These are phyloP conservation scores for Drosophila miranda DNA, from an alignment of 1,140 invertebrate genomes.

Conservation along the genomic window DNA sequence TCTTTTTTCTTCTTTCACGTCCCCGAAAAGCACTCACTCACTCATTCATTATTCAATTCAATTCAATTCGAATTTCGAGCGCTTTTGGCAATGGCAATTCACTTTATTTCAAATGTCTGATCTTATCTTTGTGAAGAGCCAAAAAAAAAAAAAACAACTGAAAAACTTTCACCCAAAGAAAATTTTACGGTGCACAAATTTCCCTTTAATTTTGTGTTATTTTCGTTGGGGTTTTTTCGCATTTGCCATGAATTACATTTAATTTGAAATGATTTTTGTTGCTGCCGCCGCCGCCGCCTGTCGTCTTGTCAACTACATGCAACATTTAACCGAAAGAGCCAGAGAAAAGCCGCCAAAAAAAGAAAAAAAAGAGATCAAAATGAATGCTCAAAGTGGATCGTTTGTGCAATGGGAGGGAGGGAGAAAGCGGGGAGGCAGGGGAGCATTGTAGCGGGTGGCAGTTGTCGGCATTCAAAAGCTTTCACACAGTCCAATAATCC, in stretches of 20 bases:
- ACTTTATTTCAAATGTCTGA: conserved; percentile 50
- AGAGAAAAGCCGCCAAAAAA: conserved; percentile 23
- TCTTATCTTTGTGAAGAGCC: conserved; percentile 41
- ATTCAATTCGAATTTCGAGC: conserved; percentile 28
- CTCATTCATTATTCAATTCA: conserved; percentile 39
- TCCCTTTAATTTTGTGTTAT: conserved; percentile 55
- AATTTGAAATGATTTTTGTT: conserved; percentile 53
- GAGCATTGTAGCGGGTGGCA: not conserved
- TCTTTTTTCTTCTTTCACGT: conserved; percentile 8
- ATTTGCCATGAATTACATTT: conserved; percentile 60
- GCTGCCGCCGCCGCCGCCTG: conserved; percentile 30
- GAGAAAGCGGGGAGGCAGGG: conserved; percentile 12
- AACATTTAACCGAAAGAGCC: conserved; percentile 60
- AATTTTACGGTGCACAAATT: conserved; percentile 45
- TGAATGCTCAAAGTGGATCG: conserved; percentile 32
- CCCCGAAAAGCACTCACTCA: not conserved
- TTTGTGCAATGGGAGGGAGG: not conserved
- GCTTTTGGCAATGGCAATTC: conserved; percentile 49
- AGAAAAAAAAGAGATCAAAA: conserved; percentile 48
- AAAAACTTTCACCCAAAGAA: conserved; percentile 51
- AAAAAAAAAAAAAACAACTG: not conserved
- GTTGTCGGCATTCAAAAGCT: conserved; percentile 46
- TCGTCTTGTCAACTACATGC: conserved; percentile 73
- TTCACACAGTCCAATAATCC: conserved; percentile 53
- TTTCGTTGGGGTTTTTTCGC: conserved; percentile 27